A percentile compares a stretch with the other conserved stretches of the same genome.
phyloP scores from a whole-genome alignment of 2,888 invertebrate genomes.

The Eupithecia exiguata region DNA sequence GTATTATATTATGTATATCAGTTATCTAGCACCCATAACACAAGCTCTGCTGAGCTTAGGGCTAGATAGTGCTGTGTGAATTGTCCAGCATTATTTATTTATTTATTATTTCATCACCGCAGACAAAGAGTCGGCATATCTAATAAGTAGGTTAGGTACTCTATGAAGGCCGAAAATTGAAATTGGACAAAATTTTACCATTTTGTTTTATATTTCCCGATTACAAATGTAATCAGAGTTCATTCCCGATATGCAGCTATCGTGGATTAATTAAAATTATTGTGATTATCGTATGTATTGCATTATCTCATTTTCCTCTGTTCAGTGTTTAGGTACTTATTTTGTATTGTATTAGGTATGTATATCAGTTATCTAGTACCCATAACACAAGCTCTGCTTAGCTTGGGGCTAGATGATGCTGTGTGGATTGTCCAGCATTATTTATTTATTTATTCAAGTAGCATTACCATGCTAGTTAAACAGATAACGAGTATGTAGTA shows the following conservation, averaged over 20 bases:
- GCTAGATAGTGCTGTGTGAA: too few relatives aligned
- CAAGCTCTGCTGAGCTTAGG: too few relatives aligned
- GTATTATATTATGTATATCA: too few relatives aligned
- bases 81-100: too few relatives aligned
- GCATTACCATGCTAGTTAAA: background rate
- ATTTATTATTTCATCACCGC: too few relatives aligned
- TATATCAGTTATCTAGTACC: too few relatives aligned
- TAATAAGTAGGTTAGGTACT: background rate
- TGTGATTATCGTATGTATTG: background rate
- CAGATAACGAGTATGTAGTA: background rate
- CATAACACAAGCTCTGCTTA: too few relatives aligned
- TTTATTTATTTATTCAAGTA: background rate
- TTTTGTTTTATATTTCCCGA: background rate
- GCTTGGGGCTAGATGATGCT: too few relatives aligned
- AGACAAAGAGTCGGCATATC: too few relatives aligned
- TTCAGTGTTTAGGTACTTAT: background rate
- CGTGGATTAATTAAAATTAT: constrained; percentile 1
- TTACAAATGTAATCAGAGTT: background rate
- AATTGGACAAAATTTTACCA: background rate
- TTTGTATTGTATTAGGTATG: too few relatives aligned
- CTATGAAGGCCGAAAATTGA: background rate
- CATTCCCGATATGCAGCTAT: background rate
- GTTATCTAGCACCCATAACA: too few relatives aligned
- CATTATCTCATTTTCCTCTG: background rate
- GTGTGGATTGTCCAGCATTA: too few relatives aligned